Evolutionary conservation across 2,113 vertebrate species (phyloP).

Genomic region (Menura novaehollandiae): DNA sequence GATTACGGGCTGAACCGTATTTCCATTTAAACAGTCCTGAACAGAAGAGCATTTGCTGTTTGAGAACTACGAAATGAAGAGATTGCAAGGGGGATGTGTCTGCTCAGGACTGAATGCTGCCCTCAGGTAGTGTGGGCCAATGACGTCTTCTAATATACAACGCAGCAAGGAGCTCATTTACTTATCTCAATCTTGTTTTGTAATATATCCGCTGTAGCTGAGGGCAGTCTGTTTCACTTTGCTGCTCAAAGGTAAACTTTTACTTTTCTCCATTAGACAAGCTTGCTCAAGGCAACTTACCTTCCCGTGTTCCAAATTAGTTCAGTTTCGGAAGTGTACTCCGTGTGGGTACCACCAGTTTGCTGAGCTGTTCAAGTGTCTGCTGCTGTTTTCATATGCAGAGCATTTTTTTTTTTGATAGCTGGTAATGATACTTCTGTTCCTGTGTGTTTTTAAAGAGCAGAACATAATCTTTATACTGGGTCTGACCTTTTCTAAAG

Average conservation of each 20-base stretch:
- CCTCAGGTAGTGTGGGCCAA: neutral
- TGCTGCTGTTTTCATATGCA: neutral
- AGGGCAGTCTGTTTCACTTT: neutral
- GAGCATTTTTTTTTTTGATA: neutral
- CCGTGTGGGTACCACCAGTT: accelerated
- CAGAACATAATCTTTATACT: neutral
- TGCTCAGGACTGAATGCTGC: neutral
- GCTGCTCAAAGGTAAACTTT: neutral
- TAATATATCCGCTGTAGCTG: neutral
- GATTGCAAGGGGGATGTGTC: neutral
- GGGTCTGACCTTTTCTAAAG: neutral
- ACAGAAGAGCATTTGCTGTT: neutral
- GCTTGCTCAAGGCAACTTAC: neutral
- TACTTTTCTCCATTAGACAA: neutral
- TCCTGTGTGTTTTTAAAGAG: neutral
- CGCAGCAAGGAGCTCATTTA: neutral
- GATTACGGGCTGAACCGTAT: neutral
- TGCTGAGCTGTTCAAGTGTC: neutral
- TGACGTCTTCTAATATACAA: neutral
- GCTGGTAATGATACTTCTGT: neutral
- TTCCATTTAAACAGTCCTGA: neutral
- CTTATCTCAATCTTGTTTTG: neutral
- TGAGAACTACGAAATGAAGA: neutral
- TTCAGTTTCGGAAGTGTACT: neutral
- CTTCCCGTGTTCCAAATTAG: neutral